These are phyloP conservation scores for Monomorium pharaonis DNA, from an alignment of 1,140 invertebrate species.

Conservation along the genomic window DNA sequence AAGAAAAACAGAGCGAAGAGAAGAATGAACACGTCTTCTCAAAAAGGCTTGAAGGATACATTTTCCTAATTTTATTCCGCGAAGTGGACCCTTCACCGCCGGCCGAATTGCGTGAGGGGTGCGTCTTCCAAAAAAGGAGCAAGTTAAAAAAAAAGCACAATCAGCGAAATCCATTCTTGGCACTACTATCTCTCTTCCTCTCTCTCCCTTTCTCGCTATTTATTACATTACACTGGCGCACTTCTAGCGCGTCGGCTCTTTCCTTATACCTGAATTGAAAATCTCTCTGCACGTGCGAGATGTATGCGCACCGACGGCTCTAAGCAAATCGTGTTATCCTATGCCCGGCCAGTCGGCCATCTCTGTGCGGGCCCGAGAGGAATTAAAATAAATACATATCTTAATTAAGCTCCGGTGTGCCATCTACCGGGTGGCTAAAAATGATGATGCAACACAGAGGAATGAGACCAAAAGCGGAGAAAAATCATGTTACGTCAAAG, in stretches of 20 bases:
- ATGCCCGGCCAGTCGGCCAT: slow-evolving; percentile 74
- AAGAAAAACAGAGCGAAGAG: slow-evolving; percentile 71
- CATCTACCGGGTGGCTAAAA: slow-evolving; percentile 73
- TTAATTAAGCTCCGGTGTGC: slow-evolving; percentile 82
- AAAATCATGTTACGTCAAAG: neutral
- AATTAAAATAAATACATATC: slow-evolving; percentile 86
- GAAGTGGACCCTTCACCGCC: slow-evolving; percentile 66
- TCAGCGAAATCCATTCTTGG: slow-evolving; percentile 59
- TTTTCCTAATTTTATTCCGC: slow-evolving; percentile 74
- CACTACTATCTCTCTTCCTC: neutral
- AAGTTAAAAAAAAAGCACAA: slow-evolving; percentile 48
- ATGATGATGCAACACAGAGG: slow-evolving; percentile 4
- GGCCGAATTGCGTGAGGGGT: slow-evolving; percentile 28
- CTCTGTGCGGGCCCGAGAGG: slow-evolving; percentile 74
- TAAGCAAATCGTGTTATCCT: slow-evolving; percentile 84
- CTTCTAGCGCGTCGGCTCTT: slow-evolving; percentile 65
- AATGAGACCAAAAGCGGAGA: neutral
- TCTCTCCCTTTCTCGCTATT: slow-evolving; percentile 61
- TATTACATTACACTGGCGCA: slow-evolving; percentile 78
- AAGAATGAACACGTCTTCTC: slow-evolving; percentile 71
- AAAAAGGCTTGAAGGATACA: slow-evolving; percentile 73
- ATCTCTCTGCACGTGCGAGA: slow-evolving; percentile 79
- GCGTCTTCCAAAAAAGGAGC: slow-evolving; percentile 64
- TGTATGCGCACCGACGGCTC: slow-evolving; percentile 77
- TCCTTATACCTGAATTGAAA: slow-evolving; percentile 83